phyloP scores from a whole-genome alignment of 2,888 invertebrate species.

The Subacronicta megacephala region DNA sequence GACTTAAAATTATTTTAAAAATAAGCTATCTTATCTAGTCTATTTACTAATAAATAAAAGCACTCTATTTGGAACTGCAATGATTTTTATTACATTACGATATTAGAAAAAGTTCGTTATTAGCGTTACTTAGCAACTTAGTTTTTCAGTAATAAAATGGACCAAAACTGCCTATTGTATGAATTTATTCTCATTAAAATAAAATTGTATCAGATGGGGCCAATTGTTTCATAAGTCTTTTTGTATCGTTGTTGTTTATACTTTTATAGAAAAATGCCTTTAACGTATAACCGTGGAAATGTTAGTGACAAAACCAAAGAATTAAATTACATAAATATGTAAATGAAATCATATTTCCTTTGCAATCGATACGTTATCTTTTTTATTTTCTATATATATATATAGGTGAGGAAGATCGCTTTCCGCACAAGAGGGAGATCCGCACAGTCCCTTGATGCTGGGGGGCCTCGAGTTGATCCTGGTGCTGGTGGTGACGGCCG shows the following conservation, averaged over 20 bases:
- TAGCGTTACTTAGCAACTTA: conserved; percentile 73
- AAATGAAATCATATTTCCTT: conserved; percentile 17
- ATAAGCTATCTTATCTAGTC: background rate
- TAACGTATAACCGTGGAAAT: conserved; percentile 84
- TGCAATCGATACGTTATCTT: conserved; percentile 24
- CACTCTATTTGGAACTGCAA: background rate
- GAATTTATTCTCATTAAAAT: conserved; percentile 78
- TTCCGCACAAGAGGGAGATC: conserved; percentile 86
- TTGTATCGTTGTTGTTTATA: conserved; percentile 62
- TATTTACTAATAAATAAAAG: background rate
- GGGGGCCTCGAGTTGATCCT: conserved; percentile 69
- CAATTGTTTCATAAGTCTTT: conserved; percentile 66
- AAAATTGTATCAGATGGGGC: conserved; percentile 71
- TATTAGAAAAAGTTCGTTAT: conserved; percentile 18
- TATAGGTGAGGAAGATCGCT: conserved; percentile 82
- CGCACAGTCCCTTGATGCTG: conserved; percentile 83
- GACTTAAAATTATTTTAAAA: too few species aligned
- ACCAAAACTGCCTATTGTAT: conserved; percentile 82
- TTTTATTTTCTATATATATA: conserved; percentile 32
- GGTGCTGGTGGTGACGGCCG: conserved; percentile 79
- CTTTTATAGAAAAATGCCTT: conserved; percentile 78
- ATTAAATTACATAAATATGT: conserved; percentile 44
- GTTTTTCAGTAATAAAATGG: conserved; percentile 69
- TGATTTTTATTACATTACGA: background rate
- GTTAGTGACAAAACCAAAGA: conserved; percentile 68